These are phyloP conservation scores for Clusia tigrina DNA, from an alignment of 2,888 invertebrate species.

Conservation along the genomic window DNA sequence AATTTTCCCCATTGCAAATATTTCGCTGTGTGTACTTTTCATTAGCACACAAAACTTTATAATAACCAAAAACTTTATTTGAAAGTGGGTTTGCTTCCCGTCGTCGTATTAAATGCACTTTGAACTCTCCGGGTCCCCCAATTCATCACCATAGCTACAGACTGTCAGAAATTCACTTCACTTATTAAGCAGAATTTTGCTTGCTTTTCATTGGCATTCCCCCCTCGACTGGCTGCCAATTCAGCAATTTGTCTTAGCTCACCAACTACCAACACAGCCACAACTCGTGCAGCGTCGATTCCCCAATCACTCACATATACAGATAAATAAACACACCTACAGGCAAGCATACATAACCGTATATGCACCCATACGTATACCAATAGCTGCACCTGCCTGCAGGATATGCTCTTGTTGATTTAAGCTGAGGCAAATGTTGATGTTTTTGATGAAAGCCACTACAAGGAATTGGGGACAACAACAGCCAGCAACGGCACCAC, in stretches of 20 bases:
- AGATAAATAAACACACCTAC: too few relatives aligned
- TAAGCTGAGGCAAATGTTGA: conserved; percentile 16
- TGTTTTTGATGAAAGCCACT: conserved; percentile 30
- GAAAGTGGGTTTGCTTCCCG: too few relatives aligned
- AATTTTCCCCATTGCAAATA: too few relatives aligned
- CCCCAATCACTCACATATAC: background rate
- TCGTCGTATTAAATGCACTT: conserved; percentile 8
- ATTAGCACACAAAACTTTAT: too few relatives aligned
- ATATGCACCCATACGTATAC: background rate
- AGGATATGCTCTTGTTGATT: conserved; percentile 2
- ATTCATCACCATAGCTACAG: background rate
- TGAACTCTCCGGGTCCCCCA: background rate
- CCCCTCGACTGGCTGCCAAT: background rate
- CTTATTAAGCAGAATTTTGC: conserved; percentile 2
- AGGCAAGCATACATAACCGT: too few relatives aligned
- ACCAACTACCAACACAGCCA: conserved; percentile 19
- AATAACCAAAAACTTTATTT: too few relatives aligned
- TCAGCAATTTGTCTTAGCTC: background rate
- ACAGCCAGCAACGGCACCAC: conserved; percentile 13
- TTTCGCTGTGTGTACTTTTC: too few relatives aligned
- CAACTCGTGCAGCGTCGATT: conserved; percentile 17
- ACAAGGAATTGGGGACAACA: conserved; percentile 23
- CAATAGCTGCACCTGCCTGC: background rate
- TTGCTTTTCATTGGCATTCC: background rate
- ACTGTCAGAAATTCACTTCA: background rate